Percentiles rank a stretch among this genome's conserved stretches.
Evolutionary conservation across 2,113 vertebrate species (phyloP).

Genomic region (Anoplopoma fimbria): DNA sequence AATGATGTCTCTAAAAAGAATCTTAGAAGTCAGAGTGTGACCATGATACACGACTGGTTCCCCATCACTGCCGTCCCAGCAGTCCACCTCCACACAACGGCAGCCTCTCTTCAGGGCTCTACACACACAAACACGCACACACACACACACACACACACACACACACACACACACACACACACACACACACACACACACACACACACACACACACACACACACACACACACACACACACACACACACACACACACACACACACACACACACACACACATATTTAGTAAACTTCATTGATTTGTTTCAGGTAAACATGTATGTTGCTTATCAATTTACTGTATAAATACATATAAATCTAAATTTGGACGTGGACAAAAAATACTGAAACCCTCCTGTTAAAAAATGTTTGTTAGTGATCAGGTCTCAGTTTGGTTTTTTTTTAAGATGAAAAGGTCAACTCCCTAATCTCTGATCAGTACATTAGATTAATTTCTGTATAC

Average conservation of each 20-base stretch:
- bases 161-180: neutral
- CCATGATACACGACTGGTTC: conserved; percentile 96
- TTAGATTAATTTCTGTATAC: neutral
- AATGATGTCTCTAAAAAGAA: conserved; percentile 92
- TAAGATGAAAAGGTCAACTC: neutral
- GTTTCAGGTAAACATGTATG: neutral
- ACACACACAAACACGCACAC: conserved; percentile 1
- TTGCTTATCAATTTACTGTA: neutral
- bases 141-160: conserved; percentile 12
- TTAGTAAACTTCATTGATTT: neutral
- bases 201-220: neutral
- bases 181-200: conserved; percentile 14
- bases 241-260: conserved; percentile 15
- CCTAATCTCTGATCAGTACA: neutral
- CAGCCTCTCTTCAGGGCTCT: conserved; percentile 93
- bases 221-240: neutral
- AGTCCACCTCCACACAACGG: conserved; percentile 95
- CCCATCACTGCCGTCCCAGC: conserved; percentile 93
- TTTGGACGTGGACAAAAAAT: neutral
- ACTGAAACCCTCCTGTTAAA: too few relatives aligned
- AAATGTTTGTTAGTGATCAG: neutral
- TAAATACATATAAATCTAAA: neutral
- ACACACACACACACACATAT: neutral
- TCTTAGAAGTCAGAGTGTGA: conserved; percentile 95
- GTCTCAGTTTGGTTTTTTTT: neutral